A percentile compares a stretch with the other conserved stretches of the same genome.
Evolutionary conservation across 1,140 invertebrate species (phyloP).

Genomic region (Ladona fulva): DNA sequence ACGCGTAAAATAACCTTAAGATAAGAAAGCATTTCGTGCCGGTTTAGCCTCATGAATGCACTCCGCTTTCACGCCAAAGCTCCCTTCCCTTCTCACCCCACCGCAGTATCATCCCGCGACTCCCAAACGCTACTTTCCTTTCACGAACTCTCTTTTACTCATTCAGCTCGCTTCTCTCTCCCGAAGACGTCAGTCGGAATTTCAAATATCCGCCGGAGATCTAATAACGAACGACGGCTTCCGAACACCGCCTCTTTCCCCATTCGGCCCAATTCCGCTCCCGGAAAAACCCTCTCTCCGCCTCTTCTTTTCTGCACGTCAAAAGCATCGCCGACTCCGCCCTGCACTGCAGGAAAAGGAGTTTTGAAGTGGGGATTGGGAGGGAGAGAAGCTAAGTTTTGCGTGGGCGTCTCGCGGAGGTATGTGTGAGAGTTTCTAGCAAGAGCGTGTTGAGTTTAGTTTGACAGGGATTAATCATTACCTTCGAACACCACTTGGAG

Average conservation of each 20-base stretch:
- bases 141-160: constrained; percentile 9
- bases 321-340: neutral
- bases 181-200: constrained; percentile 2
- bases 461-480: constrained; percentile 10
- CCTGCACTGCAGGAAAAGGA: neutral
- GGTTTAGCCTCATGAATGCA: no score
- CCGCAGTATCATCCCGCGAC: neutral
- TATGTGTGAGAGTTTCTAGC: neutral
- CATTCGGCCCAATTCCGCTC: neutral
- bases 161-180: neutral
- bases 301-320: neutral
- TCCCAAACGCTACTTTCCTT: neutral
- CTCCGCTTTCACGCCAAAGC: neutral
- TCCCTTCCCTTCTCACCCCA: neutral
- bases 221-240: neutral
- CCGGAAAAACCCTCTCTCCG: neutral
- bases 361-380: neutral
- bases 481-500: neutral
- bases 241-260: neutral
- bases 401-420: neutral
- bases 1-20: no score
- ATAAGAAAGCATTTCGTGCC: no score
- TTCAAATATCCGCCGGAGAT: neutral
- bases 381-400: neutral
- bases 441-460: neutral